phyloP scores from a whole-genome alignment of 2,888 invertebrate species.

The Bursaphelenchus okinawaensis region DNA sequence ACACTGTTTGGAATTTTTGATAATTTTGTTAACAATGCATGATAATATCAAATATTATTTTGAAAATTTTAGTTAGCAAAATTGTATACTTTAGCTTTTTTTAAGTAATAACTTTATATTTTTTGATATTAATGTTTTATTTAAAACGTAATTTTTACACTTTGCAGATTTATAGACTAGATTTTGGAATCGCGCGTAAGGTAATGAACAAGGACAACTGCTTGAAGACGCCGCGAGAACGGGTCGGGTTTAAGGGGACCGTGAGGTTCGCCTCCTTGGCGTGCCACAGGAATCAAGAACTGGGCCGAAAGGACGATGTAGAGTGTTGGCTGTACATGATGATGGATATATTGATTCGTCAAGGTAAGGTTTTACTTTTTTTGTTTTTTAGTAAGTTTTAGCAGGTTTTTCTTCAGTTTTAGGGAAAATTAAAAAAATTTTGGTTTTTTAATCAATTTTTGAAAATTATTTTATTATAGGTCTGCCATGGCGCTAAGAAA shows the following conservation, averaged over 20 bases:
- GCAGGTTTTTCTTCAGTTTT: no score
- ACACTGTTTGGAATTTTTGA: no score
- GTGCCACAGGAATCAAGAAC: constrained; percentile 39
- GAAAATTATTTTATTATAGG: constrained; percentile 22
- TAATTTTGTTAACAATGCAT: no score
- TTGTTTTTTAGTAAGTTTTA: no score
- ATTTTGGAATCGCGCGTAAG: constrained; percentile 48
- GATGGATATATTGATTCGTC: constrained; percentile 35
- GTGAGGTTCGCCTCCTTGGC: constrained; percentile 45
- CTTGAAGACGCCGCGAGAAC: constrained; percentile 25
- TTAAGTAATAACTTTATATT: no score
- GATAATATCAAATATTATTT: no score
- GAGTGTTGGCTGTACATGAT: constrained; percentile 52
- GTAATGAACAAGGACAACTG: constrained; percentile 31
- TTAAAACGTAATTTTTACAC: no score
- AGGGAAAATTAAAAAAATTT: no score
- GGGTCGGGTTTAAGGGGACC: constrained; percentile 38
- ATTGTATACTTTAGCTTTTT: no score
- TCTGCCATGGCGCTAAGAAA: constrained; percentile 39
- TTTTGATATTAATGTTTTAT: no score
- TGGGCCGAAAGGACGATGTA: constrained; percentile 47
- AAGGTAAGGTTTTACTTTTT: neutral
- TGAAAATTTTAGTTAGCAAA: no score
- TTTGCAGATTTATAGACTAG: constrained; percentile 46
- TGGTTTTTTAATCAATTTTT: no score